These are phyloP conservation scores for Willisornis vidua DNA, from an alignment of 2,113 vertebrate species.

Conservation along the genomic window DNA sequence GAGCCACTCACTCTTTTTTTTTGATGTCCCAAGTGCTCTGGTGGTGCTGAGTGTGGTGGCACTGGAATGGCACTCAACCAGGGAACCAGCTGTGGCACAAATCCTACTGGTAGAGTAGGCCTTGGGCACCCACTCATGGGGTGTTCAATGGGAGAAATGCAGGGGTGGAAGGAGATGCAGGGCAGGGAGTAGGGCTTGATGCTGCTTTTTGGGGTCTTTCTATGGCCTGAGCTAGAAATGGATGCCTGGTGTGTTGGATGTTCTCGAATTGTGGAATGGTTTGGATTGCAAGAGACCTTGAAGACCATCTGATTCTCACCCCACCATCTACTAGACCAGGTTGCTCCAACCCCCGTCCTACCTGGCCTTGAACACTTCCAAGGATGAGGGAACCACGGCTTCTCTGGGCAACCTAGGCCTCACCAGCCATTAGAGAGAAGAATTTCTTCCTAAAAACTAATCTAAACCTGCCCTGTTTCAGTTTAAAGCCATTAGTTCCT, in stretches of 20 bases:
- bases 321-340: background rate
- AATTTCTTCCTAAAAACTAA: background rate
- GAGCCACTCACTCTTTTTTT: background rate
- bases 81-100: background rate
- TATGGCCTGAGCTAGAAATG: background rate
- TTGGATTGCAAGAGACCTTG: background rate
- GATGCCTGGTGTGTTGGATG: background rate
- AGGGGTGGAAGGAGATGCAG: background rate
- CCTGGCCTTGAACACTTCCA: background rate
- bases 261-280: background rate
- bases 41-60: background rate
- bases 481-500: background rate
- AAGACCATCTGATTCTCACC: background rate
- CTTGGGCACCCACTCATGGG: rapidly evolving
- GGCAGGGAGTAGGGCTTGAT: background rate
- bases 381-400: background rate
- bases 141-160: rapidly evolving
- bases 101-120: background rate
- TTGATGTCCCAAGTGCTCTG: background rate
- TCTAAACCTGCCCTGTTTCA: background rate
- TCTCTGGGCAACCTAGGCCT: background rate
- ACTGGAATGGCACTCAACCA: background rate
- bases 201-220: background rate
- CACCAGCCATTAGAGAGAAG: background rate
- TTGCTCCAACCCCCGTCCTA: rapidly evolving